phyloP scores from a whole-genome alignment of 2,113 vertebrate species.

The Hypomesus transpacificus region DNA sequence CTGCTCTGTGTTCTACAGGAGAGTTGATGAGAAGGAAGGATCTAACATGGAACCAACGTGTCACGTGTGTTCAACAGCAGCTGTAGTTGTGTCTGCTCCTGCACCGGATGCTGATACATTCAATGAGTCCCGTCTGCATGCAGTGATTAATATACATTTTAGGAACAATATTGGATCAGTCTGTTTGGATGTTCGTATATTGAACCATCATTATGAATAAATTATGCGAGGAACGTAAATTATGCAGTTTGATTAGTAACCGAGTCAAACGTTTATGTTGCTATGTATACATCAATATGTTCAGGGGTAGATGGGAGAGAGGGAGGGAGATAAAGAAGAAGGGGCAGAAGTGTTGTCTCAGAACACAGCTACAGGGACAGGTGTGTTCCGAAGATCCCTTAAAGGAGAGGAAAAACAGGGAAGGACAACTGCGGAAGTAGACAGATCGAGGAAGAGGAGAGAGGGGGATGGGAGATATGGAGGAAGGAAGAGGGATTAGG shows the following conservation, averaged over 20 bases:
- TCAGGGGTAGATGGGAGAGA: neutral
- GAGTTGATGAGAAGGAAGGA: too few relatives aligned
- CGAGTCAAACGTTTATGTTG: conserved; percentile 44
- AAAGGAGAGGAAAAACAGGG: too few relatives aligned
- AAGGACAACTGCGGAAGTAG: too few relatives aligned
- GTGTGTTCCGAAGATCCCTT: too few relatives aligned
- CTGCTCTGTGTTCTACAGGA: neutral
- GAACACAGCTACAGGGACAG: too few relatives aligned
- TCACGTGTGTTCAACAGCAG: too few relatives aligned
- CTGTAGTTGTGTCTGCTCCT: too few relatives aligned
- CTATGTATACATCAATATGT: conserved; percentile 15
- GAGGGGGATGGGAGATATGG: neutral
- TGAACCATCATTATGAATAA: conserved; percentile 47
- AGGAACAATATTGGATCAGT: conserved; percentile 42
- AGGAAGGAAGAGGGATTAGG: neutral
- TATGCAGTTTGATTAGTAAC: conserved; percentile 59
- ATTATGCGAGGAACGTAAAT: conserved; percentile 50
- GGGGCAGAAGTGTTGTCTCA: neutral
- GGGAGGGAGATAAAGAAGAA: neutral
- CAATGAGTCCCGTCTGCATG: neutral
- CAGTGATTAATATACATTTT: conserved; percentile 51
- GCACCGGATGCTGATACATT: too few relatives aligned
- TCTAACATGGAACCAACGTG: too few relatives aligned
- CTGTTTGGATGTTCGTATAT: conserved; percentile 30
- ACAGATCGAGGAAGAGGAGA: too few relatives aligned